A percentile compares a stretch with the other conserved stretches of the same genome.
phyloP scores from a whole-genome alignment of 37 sponge, comb jelly and placozoan genomes.

The Beroe forskalii region DNA sequence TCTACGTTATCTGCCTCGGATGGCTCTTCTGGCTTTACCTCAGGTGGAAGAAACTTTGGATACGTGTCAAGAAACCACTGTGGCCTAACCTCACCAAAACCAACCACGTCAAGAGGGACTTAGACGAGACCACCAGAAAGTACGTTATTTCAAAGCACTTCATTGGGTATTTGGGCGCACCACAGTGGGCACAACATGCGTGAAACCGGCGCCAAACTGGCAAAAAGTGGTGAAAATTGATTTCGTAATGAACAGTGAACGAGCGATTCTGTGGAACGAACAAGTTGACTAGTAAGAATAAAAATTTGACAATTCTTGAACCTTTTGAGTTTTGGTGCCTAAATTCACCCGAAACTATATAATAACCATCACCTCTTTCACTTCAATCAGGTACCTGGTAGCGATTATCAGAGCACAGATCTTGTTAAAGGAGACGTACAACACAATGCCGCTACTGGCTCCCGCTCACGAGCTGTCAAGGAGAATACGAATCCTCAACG shows the following conservation, averaged over 20 bases:
- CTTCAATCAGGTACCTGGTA: constrained; percentile 56
- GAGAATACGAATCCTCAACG: constrained; percentile 68
- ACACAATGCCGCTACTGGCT: constrained; percentile 60
- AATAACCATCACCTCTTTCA: too few species aligned
- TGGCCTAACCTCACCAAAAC: constrained; percentile 65
- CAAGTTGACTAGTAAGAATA: too few species aligned
- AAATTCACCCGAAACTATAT: too few species aligned
- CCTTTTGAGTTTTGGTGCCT: too few species aligned
- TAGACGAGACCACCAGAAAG: constrained; percentile 38
- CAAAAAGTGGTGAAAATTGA: too few species aligned
- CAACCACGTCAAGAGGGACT: constrained; percentile 1
- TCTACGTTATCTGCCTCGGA: neutral
- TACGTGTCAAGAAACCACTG: neutral
- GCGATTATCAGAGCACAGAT: constrained; percentile 64
- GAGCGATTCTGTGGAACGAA: too few species aligned
- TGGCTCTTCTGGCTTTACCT: constrained; percentile 26
- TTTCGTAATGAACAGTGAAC: too few species aligned
- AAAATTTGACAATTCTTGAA: too few species aligned
- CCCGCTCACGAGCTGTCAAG: constrained; percentile 68
- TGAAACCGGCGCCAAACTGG: too few species aligned
- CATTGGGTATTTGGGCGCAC: too few species aligned
- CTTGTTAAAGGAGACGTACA: constrained; percentile 19
- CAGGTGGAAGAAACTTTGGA: neutral
- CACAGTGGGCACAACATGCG: too few species aligned
- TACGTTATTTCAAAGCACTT: neutral